phyloP scores from a whole-genome alignment of 2,797 vertebrate genomes.

The Centropyge bicolor region DNA sequence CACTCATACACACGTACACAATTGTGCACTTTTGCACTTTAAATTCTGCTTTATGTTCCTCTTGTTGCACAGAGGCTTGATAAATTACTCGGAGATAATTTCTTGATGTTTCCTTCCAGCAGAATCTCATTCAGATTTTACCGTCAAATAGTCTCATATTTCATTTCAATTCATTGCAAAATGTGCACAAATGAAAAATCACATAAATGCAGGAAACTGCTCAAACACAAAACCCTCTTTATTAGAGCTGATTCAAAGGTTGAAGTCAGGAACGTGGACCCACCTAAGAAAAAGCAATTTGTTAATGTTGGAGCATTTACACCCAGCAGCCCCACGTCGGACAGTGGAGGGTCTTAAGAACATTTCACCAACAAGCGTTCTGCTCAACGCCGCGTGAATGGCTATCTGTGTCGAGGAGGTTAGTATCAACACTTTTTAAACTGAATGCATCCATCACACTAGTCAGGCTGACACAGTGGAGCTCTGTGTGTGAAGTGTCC shows the following conservation, averaged over 20 bases:
- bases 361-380: conserved; percentile 64
- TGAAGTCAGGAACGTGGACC: conserved; percentile 30
- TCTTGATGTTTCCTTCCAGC: not conserved
- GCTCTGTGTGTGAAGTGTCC: conserved; percentile 66
- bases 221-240: conserved; percentile 28
- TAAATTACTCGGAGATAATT: conserved; percentile 41
- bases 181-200: conserved; percentile 5
- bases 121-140: not conserved
- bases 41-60: conserved; percentile 32
- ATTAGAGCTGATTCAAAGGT: conserved; percentile 32
- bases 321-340: conserved; percentile 35
- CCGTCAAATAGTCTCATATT: not conserved
- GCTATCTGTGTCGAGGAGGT: conserved; percentile 85
- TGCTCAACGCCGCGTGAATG: conserved; percentile 87
- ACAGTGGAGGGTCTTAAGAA: conserved; percentile 64
- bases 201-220: not conserved
- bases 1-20: conserved; percentile 40
- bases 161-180: not conserved
- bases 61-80: conserved; percentile 18
- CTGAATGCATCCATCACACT: conserved; percentile 87
- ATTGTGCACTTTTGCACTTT: conserved; percentile 18
- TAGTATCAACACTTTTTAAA: conserved; percentile 87
- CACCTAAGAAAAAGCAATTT: conserved; percentile 55
- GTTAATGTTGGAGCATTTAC: conserved; percentile 56
- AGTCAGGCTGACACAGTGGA: conserved; percentile 75